phyloP scores from a whole-genome alignment of 2,797 vertebrate genomes.

The Xiphorhynchus erythropygius region DNA sequence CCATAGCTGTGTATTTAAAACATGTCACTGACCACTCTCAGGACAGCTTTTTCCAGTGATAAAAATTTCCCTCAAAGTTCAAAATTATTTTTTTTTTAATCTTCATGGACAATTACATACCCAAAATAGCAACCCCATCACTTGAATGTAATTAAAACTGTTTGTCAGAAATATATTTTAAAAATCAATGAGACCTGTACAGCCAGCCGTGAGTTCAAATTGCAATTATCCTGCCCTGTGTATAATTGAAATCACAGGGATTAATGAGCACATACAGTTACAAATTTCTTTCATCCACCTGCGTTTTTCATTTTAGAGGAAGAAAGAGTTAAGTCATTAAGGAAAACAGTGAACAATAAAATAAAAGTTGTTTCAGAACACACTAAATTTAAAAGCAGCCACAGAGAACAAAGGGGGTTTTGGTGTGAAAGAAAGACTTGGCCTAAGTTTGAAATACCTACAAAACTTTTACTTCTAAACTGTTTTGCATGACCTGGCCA shows the following conservation, averaged over 20 bases:
- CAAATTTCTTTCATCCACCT: neutral
- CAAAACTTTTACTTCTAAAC: neutral
- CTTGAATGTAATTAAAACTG: conserved; percentile 49
- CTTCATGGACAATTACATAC: neutral
- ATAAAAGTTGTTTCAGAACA: neutral
- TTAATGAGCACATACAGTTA: conserved; percentile 18
- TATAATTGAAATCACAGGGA: conserved; percentile 43
- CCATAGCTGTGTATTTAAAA: neutral
- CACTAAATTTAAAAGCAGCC: neutral
- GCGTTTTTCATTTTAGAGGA: conserved; percentile 16
- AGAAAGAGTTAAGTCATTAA: conserved; percentile 6
- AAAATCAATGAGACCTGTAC: conserved; percentile 41
- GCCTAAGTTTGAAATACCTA: neutral
- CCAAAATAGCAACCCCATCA: conserved; percentile 10
- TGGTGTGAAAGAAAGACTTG: neutral
- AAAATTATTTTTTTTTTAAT: neutral
- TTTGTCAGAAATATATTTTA: conserved; percentile 51
- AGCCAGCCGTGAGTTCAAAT: conserved; percentile 33
- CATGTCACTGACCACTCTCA: neutral
- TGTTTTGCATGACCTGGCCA: neutral
- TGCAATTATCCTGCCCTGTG: conserved; percentile 19
- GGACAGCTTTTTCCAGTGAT: neutral
- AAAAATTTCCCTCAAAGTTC: neutral
- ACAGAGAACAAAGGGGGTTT: neutral
- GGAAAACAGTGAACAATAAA: neutral